Evolutionary conservation across 2,888 invertebrate genomes (phyloP), one percentile per base, ranked within the genome.

Genomic region (Dicycla oo): DNA sequence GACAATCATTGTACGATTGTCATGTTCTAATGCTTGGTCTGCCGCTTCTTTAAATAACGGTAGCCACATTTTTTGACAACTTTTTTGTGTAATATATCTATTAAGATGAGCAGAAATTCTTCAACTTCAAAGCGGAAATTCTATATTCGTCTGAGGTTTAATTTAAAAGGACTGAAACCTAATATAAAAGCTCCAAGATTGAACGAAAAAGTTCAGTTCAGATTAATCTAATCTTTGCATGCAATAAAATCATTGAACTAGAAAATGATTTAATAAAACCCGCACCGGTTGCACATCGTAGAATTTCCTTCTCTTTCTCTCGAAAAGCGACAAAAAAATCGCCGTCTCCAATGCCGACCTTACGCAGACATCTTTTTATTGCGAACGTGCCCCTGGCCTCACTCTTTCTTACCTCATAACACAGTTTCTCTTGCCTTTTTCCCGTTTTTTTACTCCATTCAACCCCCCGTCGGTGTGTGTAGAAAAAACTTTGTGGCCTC

Each of bases 361-460:
- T 93, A 94, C 94, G 93, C 93, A 92, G 89, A 91, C 91, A 90
- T 94, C 93, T 93, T 94, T 95, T 95, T 95, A 93, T 94, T 95
- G 92, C 93, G 88, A 91, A 89, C 93, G 93, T 92, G 94, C 92
- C 93, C 94, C 90, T 93, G 94, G 93, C 94, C 94, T 92, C 91
- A 88, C 91, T 91, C 90, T 89, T 93, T 92, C 94, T 95, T 95
- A 95, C 95, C 95, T 94, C 93, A 93, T 95, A 95, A 95, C 95
- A 95, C 95, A 95, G 93, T 95, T 95, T 94, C 94, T 90, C 90
- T 86, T 86, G 87, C 84, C 86, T 88, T 88, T 89, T 89, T 88
- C 89, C 38, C 3, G 69, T 80, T 89, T 90, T 89, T 87, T 86
- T 85, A 82, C 83, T 84, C 78, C 83, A 86, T 89, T 85, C 85